These are phyloP conservation scores for Lepidothrix coronata DNA, from an alignment of 2,113 vertebrate genomes.

Conservation along the genomic window DNA sequence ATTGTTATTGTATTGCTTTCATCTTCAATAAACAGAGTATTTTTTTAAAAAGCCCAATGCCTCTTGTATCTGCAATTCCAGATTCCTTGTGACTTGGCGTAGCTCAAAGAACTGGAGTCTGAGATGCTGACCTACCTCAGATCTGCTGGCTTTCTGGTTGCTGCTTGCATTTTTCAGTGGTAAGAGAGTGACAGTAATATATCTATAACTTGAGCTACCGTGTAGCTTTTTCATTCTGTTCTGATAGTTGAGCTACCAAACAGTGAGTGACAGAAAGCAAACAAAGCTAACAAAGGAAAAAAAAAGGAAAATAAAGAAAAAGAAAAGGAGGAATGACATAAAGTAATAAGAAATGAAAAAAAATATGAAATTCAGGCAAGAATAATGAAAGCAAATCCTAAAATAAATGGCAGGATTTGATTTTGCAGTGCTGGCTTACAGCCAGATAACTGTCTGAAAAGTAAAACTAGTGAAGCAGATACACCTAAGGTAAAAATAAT, in stretches of 20 bases:
- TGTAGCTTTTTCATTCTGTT: not conserved
- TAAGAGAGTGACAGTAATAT: not conserved
- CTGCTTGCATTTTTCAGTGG: not conserved
- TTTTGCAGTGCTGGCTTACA: constrained; percentile 53
- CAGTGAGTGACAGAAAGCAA: constrained; percentile 38
- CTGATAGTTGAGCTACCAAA: constrained; percentile 13
- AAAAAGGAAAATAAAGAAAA: not conserved
- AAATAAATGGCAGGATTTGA: constrained; percentile 64
- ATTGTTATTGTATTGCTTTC: constrained; percentile 64
- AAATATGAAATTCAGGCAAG: constrained; percentile 40
- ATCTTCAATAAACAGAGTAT: constrained; percentile 60
- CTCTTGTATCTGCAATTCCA: constrained; percentile 20
- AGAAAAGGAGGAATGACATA: not conserved
- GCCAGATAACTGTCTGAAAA: constrained; percentile 56
- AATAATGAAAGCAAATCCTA: constrained; percentile 46
- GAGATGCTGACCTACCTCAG: not conserved
- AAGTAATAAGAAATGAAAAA: constrained; percentile 29
- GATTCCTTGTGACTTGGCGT: constrained; percentile 32
- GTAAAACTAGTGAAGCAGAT: constrained; percentile 44
- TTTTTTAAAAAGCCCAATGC: not conserved
- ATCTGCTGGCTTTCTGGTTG: constrained; percentile 2
- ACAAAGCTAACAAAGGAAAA: constrained; percentile 21
- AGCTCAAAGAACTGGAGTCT: not conserved
- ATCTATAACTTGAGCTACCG: not conserved
- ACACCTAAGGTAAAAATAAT: constrained; percentile 48